Percentiles rank a stretch among this genome's conserved stretches.
These are phyloP conservation scores for Leptinotarsa rubiginosa DNA, from an alignment of 2,888 invertebrate genomes.

Conservation along the genomic window DNA sequence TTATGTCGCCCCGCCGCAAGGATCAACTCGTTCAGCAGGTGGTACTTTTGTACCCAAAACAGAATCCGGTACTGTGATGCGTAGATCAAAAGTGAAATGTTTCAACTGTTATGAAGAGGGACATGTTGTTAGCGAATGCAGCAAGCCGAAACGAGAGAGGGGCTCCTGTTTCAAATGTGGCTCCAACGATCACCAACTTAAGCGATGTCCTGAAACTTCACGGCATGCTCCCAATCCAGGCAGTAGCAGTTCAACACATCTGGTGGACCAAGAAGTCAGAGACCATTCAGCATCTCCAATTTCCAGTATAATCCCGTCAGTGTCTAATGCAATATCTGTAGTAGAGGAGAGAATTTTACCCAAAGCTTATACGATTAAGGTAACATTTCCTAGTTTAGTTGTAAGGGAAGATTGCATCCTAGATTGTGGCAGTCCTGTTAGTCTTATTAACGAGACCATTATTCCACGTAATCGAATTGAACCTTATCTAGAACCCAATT, in stretches of 20 bases:
- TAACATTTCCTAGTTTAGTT: neutral
- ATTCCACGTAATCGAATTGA: neutral
- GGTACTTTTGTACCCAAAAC: neutral
- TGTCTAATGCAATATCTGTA: neutral
- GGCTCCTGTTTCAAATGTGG: conserved; percentile 25
- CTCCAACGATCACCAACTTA: conserved; percentile 6
- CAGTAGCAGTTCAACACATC: neutral
- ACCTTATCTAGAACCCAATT: neutral
- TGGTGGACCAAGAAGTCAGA: neutral
- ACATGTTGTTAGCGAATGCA: conserved; percentile 13
- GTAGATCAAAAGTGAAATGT: conserved; percentile 2
- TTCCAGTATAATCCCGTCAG: neutral
- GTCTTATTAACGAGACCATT: neutral
- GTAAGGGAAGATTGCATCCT: neutral
- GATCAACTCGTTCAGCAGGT: neutral
- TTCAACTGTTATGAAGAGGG: conserved; percentile 21
- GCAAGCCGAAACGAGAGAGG: conserved; percentile 6
- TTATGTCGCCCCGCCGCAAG: neutral
- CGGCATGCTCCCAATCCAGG: neutral
- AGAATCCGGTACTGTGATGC: neutral
- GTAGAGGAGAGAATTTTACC: neutral
- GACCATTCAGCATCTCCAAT: neutral
- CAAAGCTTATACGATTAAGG: neutral
- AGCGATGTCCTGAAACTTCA: conserved; percentile 10
- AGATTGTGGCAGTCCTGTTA: conserved; percentile 1